Conservation (phyloP, 2,797 vertebrate species). For the Melanotaenia nigrans region DNA sequence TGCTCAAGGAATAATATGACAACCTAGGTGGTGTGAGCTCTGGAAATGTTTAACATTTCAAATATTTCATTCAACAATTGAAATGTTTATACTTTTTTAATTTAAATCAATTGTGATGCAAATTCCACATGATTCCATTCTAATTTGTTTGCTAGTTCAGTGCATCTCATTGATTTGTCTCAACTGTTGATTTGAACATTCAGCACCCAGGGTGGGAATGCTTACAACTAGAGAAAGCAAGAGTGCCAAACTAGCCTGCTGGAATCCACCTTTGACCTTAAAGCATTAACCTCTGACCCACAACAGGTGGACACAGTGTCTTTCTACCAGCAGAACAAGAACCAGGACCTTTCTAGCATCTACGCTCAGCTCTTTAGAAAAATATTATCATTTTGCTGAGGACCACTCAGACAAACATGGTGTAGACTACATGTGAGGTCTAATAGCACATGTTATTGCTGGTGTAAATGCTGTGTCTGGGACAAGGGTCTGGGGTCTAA, state of each 20-base stretch:
- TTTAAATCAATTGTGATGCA: background rate
- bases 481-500: constrained; percentile 53
- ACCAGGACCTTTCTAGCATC: constrained; percentile 68
- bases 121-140: constrained; percentile 4
- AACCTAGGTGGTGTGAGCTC: constrained; percentile 22
- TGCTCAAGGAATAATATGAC: constrained; percentile 39
- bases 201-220: constrained; percentile 74
- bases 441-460: constrained; percentile 72
- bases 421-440: constrained; percentile 84
- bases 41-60: constrained; percentile 43
- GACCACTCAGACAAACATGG: constrained; percentile 71
- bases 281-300: constrained; percentile 83
- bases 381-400: constrained; percentile 86
- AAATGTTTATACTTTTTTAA: background rate
- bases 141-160: constrained; percentile 14
- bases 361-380: constrained; percentile 71
- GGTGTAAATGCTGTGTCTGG: constrained; percentile 81
- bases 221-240: constrained; percentile 75
- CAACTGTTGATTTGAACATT: constrained; percentile 74
- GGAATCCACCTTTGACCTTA: constrained; percentile 83
- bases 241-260: constrained; percentile 72
- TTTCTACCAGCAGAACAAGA: constrained; percentile 67
- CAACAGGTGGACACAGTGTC: constrained; percentile 86
- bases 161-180: constrained; percentile 39
- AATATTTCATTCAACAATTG: constrained; percentile 17